Evolutionary conservation across 1,140 invertebrate genomes (phyloP), one percentile per base, ranked within the genome.

Genomic region (Lethrus apterus): DNA sequence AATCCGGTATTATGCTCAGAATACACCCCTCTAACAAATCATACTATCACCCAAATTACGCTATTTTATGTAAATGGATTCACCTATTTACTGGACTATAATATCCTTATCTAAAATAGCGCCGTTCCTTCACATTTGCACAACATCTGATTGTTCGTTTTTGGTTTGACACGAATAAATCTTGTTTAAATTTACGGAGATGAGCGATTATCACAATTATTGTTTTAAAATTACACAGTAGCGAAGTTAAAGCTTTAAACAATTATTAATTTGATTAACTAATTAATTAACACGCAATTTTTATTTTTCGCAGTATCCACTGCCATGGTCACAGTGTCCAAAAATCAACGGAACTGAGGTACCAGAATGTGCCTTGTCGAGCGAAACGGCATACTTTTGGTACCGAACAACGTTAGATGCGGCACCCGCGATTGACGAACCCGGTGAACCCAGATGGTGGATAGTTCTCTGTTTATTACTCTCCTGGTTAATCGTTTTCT

Each of bases 401-500:
- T 93, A 91, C 65, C 70, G 89, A 14, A 80, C 81, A 32, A 89
- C 89, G 0, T 68, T 96, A 53, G 88, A 91, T 64, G 83, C 88
- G 9, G 79, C 89, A 1, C 79, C 83, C 1, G 80, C 79, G 26
- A 91, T 96, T 59, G 84, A 89, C 14, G 81, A 90, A 29, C 76
- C 80, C 0, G 89, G 88, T 10, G 81, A 78, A 5, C 78, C 96
- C 5, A 87, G 89, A 55, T 94, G 90, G 89, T 95, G 94, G 86
- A 91, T 98, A 57, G 87, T 90, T 0, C 63, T 93, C 3, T 95
- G 93, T 65, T 76, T 99, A 11, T 68, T 96, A 23, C 70, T 97
- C 8, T 89, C 93, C 35, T 99, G 95, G 95, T 70, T 89, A 46
- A 74, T 97, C 40, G 91, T 98, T 9, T 98, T 95, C 72, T 87